phyloP scores from a whole-genome alignment of 2,888 invertebrate genomes.

The Sialis lutaria region DNA sequence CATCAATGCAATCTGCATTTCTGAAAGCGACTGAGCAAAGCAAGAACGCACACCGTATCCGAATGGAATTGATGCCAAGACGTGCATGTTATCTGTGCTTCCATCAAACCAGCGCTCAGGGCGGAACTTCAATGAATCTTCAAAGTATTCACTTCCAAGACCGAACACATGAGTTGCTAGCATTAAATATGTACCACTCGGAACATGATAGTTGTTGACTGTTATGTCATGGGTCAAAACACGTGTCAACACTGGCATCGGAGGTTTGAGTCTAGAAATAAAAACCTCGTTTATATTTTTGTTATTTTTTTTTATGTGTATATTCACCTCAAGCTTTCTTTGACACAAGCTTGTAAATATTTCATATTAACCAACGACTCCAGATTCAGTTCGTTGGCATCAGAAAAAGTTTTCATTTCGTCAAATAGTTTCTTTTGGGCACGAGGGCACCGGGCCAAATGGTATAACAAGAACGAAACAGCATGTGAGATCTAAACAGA shows the following conservation, averaged over 20 bases:
- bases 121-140: conserved; percentile 38
- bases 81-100: conserved; percentile 24
- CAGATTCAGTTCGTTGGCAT: conserved; percentile 15
- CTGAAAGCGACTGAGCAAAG: conserved; percentile 40
- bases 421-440: conserved; percentile 40
- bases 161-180: conserved; percentile 46
- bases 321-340: conserved; percentile 39
- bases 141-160: conserved; percentile 43
- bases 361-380: conserved; percentile 21
- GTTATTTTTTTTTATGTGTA: background rate
- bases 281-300: background rate
- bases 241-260: conserved; percentile 43
- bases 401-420: conserved; percentile 31
- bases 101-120: conserved; percentile 44
- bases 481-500: conserved; percentile 35
- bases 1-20: conserved; percentile 36
- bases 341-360: conserved; percentile 44
- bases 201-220: conserved; percentile 40
- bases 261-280: conserved; percentile 35
- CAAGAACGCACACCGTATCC: conserved; percentile 44
- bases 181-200: conserved; percentile 39
- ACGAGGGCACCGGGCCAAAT: conserved; percentile 44
- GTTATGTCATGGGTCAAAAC: conserved; percentile 37
- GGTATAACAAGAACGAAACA: conserved; percentile 44
- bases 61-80: conserved; percentile 43